Evolutionary conservation across 2,888 invertebrate species (phyloP), one percentile per base, ranked within the genome.

Genomic region (Synanthedon vespiformis): DNA sequence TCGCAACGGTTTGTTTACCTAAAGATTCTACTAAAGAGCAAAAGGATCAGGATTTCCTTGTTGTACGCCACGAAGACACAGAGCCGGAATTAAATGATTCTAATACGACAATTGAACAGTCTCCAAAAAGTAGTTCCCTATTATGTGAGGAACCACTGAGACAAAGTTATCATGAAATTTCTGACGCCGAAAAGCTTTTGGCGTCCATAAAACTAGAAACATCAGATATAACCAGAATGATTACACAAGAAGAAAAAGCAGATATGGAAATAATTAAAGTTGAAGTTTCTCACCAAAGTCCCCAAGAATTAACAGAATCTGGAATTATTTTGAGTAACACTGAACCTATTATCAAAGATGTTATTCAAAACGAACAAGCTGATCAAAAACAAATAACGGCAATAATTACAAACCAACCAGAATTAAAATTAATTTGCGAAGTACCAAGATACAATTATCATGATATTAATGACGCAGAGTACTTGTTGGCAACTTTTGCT

Each of bases 401-500:
- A 34, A 8, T 34, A 34, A 34, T 34, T 34, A 34, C 34, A 34
- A 34, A 34, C 34, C 10, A 8, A 34, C 34, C 10, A 34, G 34
- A 34, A 34, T 34, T 34, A 34, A 57, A 50, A 2, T 56, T 55
- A 6, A 51, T 57, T 51, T 56, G 54, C 54, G 61, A 63, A 55
- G 40, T 18, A 10, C 54, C 58, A 5, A 55, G 50, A n/a, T 53
- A 60, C 41, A 65, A 54, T 52, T 72, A 71, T 58, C 64, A 68
- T 34, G 65, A 68, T 53, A 59, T 73, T 47, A 58, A 53, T 48
- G 73, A 72, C 55, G 70, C 74, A 5, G 74, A 76, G 59, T 47
- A 58, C 49, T 51, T 65, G 49, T 58, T 69, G 4, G 75, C 67
- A 40, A 57, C 59, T 50, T 58, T 63, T 5, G 40, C 58, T 14